phyloP scores from a whole-genome alignment of 1,140 invertebrate genomes.

The Pararge aegeria region DNA sequence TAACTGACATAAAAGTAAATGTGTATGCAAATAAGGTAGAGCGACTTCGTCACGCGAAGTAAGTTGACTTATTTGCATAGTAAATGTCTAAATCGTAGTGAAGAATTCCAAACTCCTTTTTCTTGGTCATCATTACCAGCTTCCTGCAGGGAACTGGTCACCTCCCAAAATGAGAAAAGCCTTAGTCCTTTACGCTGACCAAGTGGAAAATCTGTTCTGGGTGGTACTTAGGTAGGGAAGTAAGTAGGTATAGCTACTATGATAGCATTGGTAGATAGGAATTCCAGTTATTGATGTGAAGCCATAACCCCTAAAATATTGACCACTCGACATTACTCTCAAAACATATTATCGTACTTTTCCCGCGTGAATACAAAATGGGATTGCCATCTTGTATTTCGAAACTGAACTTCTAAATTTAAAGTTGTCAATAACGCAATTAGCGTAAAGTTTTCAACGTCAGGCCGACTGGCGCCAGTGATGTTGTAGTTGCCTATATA shows the following conservation, averaged over 20 bases:
- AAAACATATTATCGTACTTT: not conserved
- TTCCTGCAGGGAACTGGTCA: too few relatives aligned
- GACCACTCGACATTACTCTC: not conserved
- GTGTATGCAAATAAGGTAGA: slow-evolving; percentile 1
- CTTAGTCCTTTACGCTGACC: too few relatives aligned
- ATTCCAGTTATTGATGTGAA: too few relatives aligned
- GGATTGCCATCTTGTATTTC: slow-evolving; percentile 26
- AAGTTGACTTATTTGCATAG: not conserved
- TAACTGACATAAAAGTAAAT: not conserved
- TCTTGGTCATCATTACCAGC: too few relatives aligned
- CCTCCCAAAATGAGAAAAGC: too few relatives aligned
- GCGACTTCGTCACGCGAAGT: not conserved
- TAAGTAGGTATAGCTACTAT: too few relatives aligned
- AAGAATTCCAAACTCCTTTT: not conserved
- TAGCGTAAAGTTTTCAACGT: slow-evolving; percentile 74
- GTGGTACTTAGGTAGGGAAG: too few relatives aligned
- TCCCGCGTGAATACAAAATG: not conserved
- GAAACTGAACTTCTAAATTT: slow-evolving; percentile 52
- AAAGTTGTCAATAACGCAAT: slow-evolving; percentile 72
- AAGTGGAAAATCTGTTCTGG: too few relatives aligned
- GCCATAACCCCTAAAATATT: not conserved
- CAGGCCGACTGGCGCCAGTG: slow-evolving; percentile 46
- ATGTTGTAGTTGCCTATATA: slow-evolving; percentile 67
- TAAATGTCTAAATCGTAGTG: not conserved
- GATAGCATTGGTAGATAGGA: too few relatives aligned